Percentiles rank a stretch among this genome's conserved stretches.
Conservation (phyloP, 2,113 vertebrate genomes). For the Phyllostomus discolor region DNA sequence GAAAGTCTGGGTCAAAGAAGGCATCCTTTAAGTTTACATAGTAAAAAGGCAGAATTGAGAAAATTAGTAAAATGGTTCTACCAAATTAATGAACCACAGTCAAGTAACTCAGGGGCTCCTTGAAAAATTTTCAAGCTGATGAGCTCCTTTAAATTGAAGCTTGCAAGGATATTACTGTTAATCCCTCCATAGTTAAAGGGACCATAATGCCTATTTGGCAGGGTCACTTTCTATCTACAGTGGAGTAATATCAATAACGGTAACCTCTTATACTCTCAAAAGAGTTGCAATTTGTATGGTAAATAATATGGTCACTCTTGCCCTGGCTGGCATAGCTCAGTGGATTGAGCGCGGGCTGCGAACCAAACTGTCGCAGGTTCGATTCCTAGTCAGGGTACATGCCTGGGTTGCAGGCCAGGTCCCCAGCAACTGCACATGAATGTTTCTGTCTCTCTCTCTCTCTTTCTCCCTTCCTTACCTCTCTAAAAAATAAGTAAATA, state of each 20-base stretch:
- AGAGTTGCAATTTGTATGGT: background rate
- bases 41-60: background rate
- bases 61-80: background rate
- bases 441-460: no score
- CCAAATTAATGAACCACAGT: background rate
- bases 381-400: no score
- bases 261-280: background rate
- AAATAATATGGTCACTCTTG: slow-evolving; percentile 5
- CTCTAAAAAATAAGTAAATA: no score
- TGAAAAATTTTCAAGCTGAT: background rate
- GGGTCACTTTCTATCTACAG: background rate
- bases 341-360: no score
- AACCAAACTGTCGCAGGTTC: no score
- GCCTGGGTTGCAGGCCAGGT: no score
- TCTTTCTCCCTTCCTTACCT: no score
- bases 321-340: no score
- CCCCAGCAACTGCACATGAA: no score
- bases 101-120: background rate
- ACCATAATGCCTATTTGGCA: background rate
- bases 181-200: background rate
- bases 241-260: background rate
- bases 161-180: background rate
- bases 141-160: background rate
- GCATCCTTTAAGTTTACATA: background rate
- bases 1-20: background rate